phyloP scores from a whole-genome alignment of 1,140 invertebrate species.

The Dolichoris vasculosae region DNA sequence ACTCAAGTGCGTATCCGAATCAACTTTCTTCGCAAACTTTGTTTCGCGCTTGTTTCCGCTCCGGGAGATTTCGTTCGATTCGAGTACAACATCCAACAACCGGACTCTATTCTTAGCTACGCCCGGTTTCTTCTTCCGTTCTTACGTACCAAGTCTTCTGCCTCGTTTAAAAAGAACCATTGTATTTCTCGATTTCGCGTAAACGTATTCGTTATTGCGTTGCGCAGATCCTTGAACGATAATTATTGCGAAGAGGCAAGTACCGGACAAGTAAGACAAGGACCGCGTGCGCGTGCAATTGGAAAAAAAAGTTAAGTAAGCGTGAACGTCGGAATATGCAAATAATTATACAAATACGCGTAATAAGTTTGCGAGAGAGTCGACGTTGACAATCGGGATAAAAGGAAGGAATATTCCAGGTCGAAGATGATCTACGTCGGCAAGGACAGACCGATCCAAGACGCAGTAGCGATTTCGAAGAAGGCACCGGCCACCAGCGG shows the following conservation, averaged over 20 bases:
- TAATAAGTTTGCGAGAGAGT: too few species aligned
- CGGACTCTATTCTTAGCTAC: neutral
- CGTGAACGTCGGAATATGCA: neutral
- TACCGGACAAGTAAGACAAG: neutral
- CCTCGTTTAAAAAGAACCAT: neutral
- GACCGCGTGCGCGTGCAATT: neutral
- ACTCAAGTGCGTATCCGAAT: constrained; percentile 76
- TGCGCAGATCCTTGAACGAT: neutral
- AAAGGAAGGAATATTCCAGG: constrained; percentile 57
- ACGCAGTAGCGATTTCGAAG: constrained; percentile 83
- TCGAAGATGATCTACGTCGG: constrained; percentile 88
- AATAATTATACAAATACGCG: neutral
- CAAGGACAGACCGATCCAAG: constrained; percentile 79
- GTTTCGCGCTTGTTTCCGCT: too few species aligned
- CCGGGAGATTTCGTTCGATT: too few species aligned
- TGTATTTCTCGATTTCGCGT: neutral
- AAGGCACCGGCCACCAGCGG: constrained; percentile 80
- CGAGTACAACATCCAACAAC: neutral
- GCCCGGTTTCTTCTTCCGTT: neutral
- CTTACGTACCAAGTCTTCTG: neutral
- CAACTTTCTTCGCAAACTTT: too few species aligned
- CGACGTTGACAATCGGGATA: neutral
- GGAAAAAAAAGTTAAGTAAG: neutral
- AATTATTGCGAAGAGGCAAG: neutral
- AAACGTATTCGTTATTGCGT: neutral